These are phyloP conservation scores for Danaus chrysippus DNA, from an alignment of 2,888 invertebrate species.

Conservation along the genomic window DNA sequence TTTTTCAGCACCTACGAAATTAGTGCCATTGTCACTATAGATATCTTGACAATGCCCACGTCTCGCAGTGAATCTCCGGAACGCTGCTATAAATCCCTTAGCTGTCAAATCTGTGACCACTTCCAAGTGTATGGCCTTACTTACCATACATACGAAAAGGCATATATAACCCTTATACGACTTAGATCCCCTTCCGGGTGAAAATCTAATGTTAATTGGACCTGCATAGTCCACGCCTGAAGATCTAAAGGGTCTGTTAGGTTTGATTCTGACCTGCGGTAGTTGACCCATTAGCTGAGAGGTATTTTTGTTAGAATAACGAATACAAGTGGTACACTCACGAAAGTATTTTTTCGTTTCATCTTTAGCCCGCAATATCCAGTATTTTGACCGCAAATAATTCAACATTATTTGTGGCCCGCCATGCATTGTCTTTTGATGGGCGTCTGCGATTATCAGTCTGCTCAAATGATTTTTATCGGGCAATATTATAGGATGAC, in stretches of 20 bases:
- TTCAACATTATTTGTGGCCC: constrained; percentile 33
- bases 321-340: constrained; percentile 27
- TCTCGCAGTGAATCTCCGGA: constrained; percentile 21
- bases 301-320: constrained; percentile 15
- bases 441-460: constrained; percentile 28
- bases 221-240: constrained; percentile 34
- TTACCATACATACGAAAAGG: constrained; percentile 29
- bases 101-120: constrained; percentile 34
- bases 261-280: constrained; percentile 31
- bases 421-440: constrained; percentile 33
- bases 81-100: constrained; percentile 33
- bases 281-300: constrained; percentile 30
- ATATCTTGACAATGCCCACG: constrained; percentile 24
- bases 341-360: constrained; percentile 19
- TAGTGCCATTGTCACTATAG: constrained; percentile 31
- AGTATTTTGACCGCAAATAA: constrained; percentile 31
- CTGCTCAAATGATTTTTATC: constrained; percentile 23
- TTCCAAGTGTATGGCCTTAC: constrained; percentile 32
- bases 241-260: constrained; percentile 29
- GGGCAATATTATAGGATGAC: constrained; percentile 35
- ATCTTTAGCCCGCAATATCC: constrained; percentile 29
- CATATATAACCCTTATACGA: constrained; percentile 31
- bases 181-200: no score
- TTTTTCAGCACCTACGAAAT: constrained; percentile 29
- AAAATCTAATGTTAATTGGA: constrained; percentile 30